Conservation (phyloP, 2,888 invertebrate species). For the Apamea anceps region DNA sequence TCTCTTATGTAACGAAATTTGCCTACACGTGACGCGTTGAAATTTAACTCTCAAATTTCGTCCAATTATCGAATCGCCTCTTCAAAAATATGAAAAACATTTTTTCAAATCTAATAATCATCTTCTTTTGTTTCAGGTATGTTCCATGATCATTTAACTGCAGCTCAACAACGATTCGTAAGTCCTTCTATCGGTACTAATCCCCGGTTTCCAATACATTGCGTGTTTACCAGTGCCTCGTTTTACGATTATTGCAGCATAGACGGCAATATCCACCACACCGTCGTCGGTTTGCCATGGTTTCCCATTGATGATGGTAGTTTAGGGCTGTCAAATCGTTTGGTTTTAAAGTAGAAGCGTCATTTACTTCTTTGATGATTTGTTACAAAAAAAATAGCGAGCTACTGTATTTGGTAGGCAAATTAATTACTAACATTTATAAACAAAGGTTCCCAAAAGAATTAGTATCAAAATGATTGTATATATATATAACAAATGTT, state of each 20-base stretch:
- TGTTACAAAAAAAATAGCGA: neutral
- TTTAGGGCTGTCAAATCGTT: slow-evolving; percentile 41
- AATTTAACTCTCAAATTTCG: neutral
- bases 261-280: slow-evolving; percentile 58
- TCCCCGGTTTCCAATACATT: slow-evolving; percentile 65
- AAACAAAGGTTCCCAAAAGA: neutral
- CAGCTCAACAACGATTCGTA: slow-evolving; percentile 39
- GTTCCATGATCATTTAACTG: slow-evolving; percentile 13
- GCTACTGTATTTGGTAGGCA: neutral
- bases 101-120: slow-evolving; percentile 11
- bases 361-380: neutral
- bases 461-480: neutral
- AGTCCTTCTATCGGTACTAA: slow-evolving; percentile 58
- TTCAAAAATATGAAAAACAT: neutral
- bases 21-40: neutral
- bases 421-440: neutral
- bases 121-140: slow-evolving; percentile 74
- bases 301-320: slow-evolving; percentile 15
- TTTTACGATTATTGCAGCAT: slow-evolving; percentile 60
- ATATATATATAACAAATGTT: neutral
- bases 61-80: neutral
- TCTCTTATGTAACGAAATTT: neutral
- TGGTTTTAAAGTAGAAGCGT: neutral
- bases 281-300: slow-evolving; percentile 48
- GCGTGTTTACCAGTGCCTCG: slow-evolving; percentile 43